Base-by-base conservation (phyloP, 1,140 invertebrate genomes). In the Drosophila chauvacae region DNA sequence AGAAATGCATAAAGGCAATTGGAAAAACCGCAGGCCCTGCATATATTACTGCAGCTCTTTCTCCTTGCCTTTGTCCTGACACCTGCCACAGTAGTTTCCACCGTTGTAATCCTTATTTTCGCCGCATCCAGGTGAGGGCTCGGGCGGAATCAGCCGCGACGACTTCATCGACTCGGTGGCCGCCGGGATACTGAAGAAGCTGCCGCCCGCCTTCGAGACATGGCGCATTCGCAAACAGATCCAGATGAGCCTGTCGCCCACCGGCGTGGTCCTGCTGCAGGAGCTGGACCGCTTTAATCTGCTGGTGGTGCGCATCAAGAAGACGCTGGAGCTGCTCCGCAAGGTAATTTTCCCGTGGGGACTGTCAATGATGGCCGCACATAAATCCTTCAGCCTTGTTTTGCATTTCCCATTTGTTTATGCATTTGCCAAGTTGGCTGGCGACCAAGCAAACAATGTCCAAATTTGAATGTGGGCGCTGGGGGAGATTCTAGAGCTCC, bases 201-300 rank as follows among this genome's bases (percentile, higher is more conserved):
- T 98, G 56, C 97, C 97, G 1, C 78, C 90, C 18, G 93, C 94
- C 63, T 98, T 96, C 86, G 96, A 98, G 90, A 93, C 97, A 5
- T 95, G 95, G 93, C 96, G 95, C 92, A 95, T 98, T 23, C 94
- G 95, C 61, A 96, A 96, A 92, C 95, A 95, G 80, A 96, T 96
- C 90, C 96, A 96, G 70, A 92, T 96, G 84, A 94, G 94, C 69
- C 95, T 98, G 48, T 95, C 96, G 5, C 97, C 97, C 7, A 96
- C 96, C 0, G 95, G 96, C 0, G 95, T 98, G 28, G 97, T 98
- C 5, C 93, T 98, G 33, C 94, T 98, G 47, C 97, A 98, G 94
- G 97, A 98, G 92, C 92, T 98, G 20, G 96, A 98, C 84, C 94
- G 97, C 85, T 97, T 98, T 92, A 98, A 98, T 92, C 93, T 94